phyloP scores from a whole-genome alignment of 2,113 vertebrate genomes.

The pig (Sus scrofa) region DNA sequence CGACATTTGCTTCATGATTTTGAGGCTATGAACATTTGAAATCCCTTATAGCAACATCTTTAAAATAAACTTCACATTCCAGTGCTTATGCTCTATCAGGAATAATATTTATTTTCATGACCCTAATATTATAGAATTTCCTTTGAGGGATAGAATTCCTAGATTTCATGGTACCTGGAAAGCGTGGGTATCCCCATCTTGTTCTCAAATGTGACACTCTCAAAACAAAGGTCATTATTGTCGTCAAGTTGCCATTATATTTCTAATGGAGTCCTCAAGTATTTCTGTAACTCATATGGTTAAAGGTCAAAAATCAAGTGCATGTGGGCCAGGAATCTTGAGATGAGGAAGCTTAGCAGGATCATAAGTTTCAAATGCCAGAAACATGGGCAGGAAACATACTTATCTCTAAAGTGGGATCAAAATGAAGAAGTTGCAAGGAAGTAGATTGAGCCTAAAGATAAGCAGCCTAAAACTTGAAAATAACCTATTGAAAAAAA shows the following conservation, averaged over 20 bases:
- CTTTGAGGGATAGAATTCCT: background rate
- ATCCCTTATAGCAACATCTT: slow-evolving; percentile 38
- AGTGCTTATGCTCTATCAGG: background rate
- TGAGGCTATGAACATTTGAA: slow-evolving; percentile 51
- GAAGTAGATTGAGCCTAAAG: background rate
- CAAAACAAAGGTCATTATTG: background rate
- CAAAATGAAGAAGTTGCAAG: background rate
- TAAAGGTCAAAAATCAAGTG: background rate
- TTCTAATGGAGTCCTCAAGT: background rate
- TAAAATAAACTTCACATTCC: slow-evolving; percentile 25
- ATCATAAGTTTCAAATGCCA: background rate
- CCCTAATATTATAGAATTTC: slow-evolving; percentile 28
- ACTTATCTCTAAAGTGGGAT: background rate
- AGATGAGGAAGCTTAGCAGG: background rate
- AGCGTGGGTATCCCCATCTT: background rate
- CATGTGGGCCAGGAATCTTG: background rate
- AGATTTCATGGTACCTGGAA: slow-evolving; percentile 14
- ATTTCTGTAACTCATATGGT: background rate
- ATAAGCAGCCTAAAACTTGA: background rate
- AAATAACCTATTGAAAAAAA: background rate
- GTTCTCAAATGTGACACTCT: background rate
- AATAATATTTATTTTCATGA: slow-evolving; percentile 60
- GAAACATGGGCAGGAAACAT: background rate
- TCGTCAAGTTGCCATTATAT: background rate
- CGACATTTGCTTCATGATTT: slow-evolving; percentile 49